phyloP scores from a whole-genome alignment of 2,888 invertebrate species.

The Agrilus biguttatus region DNA sequence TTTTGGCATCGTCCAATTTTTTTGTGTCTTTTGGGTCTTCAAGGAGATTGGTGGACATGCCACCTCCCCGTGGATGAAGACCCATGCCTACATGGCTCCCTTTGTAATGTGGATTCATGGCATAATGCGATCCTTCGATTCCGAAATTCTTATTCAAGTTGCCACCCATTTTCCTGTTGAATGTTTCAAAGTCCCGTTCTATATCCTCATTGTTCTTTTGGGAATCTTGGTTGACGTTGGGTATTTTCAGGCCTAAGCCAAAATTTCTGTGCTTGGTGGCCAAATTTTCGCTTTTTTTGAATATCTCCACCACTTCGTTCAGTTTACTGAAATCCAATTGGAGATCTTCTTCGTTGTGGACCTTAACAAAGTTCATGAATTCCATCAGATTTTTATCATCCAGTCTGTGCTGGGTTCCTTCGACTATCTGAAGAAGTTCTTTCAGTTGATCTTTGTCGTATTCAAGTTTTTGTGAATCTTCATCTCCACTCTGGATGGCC shows the following conservation, averaged over 20 bases:
- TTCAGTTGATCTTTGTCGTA: conserved; percentile 22
- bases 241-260: conserved; percentile 12
- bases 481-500: conserved; percentile 17
- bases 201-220: conserved; percentile 10
- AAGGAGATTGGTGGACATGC: conserved; percentile 8
- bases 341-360: conserved; percentile 21
- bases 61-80: conserved; percentile 8
- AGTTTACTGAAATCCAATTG: conserved; percentile 22
- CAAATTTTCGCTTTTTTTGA: conserved; percentile 19
- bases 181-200: conserved; percentile 10
- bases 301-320: conserved; percentile 21
- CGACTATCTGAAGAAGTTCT: conserved; percentile 21
- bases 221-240: conserved; percentile 1
- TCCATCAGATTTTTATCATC: conserved; percentile 24
- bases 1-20: conserved; percentile 1
- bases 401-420: conserved; percentile 18
- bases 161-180: conserved; percentile 8
- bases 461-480: conserved; percentile 17
- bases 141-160: conserved; percentile 15
- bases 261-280: conserved; percentile 16
- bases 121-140: conserved; percentile 20
- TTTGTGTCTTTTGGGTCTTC: conserved; percentile 1
- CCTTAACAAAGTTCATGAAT: conserved; percentile 26
- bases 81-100: conserved; percentile 24
- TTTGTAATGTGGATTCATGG: conserved; percentile 14